Conservation (phyloP, 2,888 invertebrate species). For the Crocallis elinguaria region DNA sequence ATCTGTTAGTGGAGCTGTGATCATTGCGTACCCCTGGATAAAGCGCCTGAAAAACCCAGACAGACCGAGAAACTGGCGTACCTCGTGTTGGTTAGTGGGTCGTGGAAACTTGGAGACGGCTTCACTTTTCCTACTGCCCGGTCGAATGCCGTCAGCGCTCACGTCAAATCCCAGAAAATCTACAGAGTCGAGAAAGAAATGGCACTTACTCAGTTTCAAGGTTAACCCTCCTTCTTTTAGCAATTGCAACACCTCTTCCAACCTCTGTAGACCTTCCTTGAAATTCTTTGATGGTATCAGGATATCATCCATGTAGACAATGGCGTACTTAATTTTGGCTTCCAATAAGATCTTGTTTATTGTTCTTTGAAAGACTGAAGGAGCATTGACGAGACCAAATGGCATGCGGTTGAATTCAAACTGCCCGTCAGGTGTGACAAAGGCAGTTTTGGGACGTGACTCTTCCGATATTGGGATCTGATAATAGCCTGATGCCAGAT, state of each 20-base stretch:
- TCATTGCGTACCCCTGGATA: slow-evolving; percentile 38
- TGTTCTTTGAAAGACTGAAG: too few species aligned
- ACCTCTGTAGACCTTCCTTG: slow-evolving; percentile 26
- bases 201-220: slow-evolving; percentile 42
- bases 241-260: slow-evolving; percentile 28
- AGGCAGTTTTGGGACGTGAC: background rate
- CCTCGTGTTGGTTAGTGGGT: slow-evolving; percentile 37
- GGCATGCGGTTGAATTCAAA: too few species aligned
- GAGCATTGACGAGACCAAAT: background rate
- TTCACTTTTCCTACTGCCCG: slow-evolving; percentile 32
- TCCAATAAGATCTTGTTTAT: background rate
- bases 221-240: slow-evolving; percentile 30
- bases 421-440: too few species aligned
- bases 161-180: slow-evolving; percentile 46
- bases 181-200: slow-evolving; percentile 37
- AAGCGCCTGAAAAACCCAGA: slow-evolving; percentile 48
- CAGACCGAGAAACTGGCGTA: slow-evolving; percentile 45
- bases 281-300: slow-evolving; percentile 11
- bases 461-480: too few species aligned
- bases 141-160: slow-evolving; percentile 32
- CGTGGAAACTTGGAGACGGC: slow-evolving; percentile 34
- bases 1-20: slow-evolving; percentile 41
- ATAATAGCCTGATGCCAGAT: too few species aligned
- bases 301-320: background rate
- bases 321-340: background rate